Conservation (phyloP, 2,797 vertebrate species). For the Heteromormyrus szaboi region DNA sequence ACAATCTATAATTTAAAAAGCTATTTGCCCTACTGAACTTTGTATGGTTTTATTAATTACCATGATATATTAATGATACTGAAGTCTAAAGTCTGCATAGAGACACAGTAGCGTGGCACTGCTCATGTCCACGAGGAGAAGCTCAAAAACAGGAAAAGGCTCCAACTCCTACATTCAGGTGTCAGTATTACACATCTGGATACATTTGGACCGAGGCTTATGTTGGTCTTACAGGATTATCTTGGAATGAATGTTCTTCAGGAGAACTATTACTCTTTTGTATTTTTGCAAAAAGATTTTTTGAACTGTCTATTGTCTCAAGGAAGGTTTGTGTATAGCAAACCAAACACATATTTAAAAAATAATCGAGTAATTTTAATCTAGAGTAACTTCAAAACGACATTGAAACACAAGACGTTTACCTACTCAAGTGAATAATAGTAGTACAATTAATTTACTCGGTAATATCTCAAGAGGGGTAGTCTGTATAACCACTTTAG, state of each 20-base stretch:
- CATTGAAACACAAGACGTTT: not conserved
- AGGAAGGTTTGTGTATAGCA: not conserved
- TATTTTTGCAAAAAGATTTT: not conserved
- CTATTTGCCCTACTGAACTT: not conserved
- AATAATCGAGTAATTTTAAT: not conserved
- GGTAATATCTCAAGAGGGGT: not conserved
- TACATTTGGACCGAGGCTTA: not conserved
- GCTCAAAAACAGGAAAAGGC: not conserved
- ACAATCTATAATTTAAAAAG: not conserved
- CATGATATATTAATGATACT: not conserved
- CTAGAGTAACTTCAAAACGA: not conserved
- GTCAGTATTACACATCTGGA: not conserved
- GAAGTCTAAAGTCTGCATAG: not conserved
- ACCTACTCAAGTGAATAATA: not conserved
- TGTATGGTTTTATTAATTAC: not conserved
- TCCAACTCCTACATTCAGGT: not conserved
- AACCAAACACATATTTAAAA: not conserved
- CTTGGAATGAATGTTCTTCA: not conserved
- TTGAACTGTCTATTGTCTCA: not conserved
- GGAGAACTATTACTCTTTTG: not conserved
- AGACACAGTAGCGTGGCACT: not conserved
- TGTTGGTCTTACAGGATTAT: not conserved
- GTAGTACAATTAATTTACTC: not conserved
- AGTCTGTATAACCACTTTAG: not conserved
- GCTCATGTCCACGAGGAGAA: not conserved